Conservation (phyloP, 2,797 vertebrate genomes). For the Myotis planiceps region DNA sequence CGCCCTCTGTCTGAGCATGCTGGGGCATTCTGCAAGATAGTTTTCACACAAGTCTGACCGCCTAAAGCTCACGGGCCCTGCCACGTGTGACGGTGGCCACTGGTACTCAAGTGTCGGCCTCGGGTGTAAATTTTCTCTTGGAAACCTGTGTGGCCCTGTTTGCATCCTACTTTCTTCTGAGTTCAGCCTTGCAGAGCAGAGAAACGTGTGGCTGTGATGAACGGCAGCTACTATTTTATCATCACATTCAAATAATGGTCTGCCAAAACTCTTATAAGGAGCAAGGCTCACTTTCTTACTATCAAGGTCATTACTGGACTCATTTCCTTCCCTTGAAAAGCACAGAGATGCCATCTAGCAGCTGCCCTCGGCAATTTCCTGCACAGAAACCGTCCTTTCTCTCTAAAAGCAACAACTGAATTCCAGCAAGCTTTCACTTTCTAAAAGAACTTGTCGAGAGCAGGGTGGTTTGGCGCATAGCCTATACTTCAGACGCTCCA, state of each 20-base stretch:
- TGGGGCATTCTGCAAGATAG: background rate
- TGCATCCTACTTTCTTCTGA: background rate
- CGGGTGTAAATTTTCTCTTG: background rate
- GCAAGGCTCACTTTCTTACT: constrained; percentile 32
- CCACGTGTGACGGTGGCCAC: background rate
- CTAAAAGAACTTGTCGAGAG: background rate
- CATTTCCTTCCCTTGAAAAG: constrained; percentile 72
- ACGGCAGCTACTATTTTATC: constrained; percentile 25
- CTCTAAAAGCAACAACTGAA: constrained; percentile 49
- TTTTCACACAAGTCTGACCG: background rate
- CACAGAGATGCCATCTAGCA: constrained; percentile 89
- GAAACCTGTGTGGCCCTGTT: background rate
- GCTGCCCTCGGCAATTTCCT: constrained; percentile 79
- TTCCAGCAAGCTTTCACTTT: constrained; percentile 32
- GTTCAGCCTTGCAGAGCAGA: background rate
- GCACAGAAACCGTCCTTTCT: constrained; percentile 36
- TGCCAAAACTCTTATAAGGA: constrained; percentile 52
- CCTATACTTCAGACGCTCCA: background rate
- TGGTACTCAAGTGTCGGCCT: background rate
- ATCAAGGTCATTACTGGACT: constrained; percentile 81
- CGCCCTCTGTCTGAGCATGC: background rate
- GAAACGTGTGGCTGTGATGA: constrained; percentile 19
- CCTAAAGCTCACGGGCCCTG: background rate
- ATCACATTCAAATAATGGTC: constrained; percentile 44
- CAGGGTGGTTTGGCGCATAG: constrained; percentile 34